Evolutionary conservation across 2,113 vertebrate species (phyloP).

Genomic region (Progne subis): DNA sequence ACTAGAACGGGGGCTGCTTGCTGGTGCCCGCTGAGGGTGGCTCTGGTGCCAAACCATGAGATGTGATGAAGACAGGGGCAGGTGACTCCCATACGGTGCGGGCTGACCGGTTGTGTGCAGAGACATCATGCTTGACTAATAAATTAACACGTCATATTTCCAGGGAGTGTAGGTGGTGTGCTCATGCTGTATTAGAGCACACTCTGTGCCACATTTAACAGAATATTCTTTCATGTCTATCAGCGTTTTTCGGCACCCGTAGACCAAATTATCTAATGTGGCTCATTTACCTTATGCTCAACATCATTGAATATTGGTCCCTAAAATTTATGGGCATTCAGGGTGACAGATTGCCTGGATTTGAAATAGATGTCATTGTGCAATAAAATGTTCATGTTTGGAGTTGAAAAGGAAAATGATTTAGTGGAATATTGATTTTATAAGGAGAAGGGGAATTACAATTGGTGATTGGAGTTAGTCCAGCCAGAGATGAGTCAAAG

Average conservation of each 20-base stretch:
- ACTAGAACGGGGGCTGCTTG: not conserved
- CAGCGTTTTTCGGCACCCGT: not conserved
- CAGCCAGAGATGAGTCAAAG: conserved; percentile 40
- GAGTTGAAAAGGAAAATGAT: conserved; percentile 6
- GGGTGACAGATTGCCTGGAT: not conserved
- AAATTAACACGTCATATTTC: not conserved
- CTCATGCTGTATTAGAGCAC: not conserved
- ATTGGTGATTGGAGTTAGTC: conserved; percentile 13
- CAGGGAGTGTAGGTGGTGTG: not conserved
- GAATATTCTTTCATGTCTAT: not conserved
- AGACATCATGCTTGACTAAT: not conserved
- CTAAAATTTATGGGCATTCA: not conserved
- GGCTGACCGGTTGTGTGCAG: not conserved
- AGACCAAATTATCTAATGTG: not conserved
- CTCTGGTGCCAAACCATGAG: not conserved
- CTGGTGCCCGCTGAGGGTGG: not conserved
- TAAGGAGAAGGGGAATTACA: not conserved
- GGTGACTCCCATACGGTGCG: not conserved
- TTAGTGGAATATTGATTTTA: conserved; percentile 44
- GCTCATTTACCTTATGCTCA: not conserved
- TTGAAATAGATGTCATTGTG: not conserved
- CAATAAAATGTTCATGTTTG: not conserved
- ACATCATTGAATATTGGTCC: not conserved
- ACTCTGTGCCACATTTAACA: not conserved
- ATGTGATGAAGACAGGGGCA: not conserved